These are phyloP conservation scores for Decapterus maruadsi DNA, from an alignment of 2,797 vertebrate species.

Conservation along the genomic window DNA sequence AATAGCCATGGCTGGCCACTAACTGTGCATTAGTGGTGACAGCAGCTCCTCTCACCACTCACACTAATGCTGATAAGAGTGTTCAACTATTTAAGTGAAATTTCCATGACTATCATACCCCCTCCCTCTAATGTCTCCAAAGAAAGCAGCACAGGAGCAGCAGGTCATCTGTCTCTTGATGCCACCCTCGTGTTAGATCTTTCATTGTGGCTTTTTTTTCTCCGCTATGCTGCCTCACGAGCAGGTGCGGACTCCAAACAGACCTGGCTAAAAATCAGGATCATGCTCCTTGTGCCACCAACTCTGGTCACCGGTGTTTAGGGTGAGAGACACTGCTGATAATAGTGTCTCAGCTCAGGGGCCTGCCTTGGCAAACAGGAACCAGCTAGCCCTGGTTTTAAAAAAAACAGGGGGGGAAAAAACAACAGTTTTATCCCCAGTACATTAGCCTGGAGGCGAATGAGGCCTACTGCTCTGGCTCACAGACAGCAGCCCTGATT, in stretches of 20 bases:
- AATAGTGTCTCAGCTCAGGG: conserved; percentile 29
- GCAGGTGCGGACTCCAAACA: conserved; percentile 10
- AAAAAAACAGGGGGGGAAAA: conserved; percentile 1
- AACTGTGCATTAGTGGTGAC: conserved; percentile 25
- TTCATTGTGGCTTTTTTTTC: neutral
- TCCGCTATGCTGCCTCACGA: conserved; percentile 4
- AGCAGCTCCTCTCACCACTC: neutral
- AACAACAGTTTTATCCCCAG: conserved; percentile 4
- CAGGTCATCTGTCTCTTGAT: conserved; percentile 22
- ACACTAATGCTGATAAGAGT: conserved; percentile 22
- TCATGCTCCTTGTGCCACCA: conserved; percentile 16
- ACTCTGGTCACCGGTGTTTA: conserved; percentile 25
- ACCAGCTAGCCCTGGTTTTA: conserved; percentile 27
- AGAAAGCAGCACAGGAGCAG: conserved; percentile 7
- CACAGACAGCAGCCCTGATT: conserved; percentile 9
- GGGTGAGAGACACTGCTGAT: conserved; percentile 24
- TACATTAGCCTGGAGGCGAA: conserved; percentile 42
- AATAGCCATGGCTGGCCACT: neutral
- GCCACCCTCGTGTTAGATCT: neutral
- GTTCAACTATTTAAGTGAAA: conserved; percentile 24
- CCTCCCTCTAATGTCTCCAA: neutral
- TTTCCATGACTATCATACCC: neutral
- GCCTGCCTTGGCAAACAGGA: conserved; percentile 29
- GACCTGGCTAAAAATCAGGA: conserved; percentile 38
- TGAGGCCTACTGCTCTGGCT: conserved; percentile 27